Percentiles rank a stretch among this genome's conserved stretches.
phyloP scores from a whole-genome alignment of 2,888 invertebrate genomes.

The Ypsolopha sequella region DNA sequence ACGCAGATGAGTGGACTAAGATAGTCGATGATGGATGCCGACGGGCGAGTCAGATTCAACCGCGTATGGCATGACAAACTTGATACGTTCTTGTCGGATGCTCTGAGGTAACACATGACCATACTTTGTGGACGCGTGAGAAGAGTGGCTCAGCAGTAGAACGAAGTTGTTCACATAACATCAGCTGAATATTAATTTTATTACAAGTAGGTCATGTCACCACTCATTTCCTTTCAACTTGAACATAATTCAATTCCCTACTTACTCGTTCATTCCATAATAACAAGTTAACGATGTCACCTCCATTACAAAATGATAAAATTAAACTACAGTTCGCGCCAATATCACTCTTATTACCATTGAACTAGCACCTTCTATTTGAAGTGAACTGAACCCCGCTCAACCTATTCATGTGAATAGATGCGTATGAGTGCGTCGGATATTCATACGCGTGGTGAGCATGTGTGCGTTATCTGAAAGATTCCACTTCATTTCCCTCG shows the following conservation, averaged over 20 bases:
- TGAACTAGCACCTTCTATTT: too few species aligned
- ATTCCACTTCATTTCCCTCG: conserved; percentile 69
- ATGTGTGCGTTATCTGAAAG: conserved; percentile 66
- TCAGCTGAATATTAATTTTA: too few species aligned
- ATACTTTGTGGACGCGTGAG: too few species aligned
- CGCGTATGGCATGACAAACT: too few species aligned
- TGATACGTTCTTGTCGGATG: too few species aligned
- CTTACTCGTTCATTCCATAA: conserved; percentile 43
- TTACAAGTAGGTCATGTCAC: conserved; percentile 22
- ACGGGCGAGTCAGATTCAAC: too few species aligned
- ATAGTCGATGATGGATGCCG: too few species aligned
- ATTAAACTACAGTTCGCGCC: conserved; percentile 26
- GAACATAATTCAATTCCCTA: conserved; percentile 49
- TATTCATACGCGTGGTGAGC: conserved; percentile 16
- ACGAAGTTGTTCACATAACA: too few species aligned
- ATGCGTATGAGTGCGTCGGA: conserved; percentile 13
- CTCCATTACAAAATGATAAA: conserved; percentile 20
- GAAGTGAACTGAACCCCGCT: conserved; percentile 44
- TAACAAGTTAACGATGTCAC: conserved; percentile 64
- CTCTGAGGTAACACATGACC: too few species aligned
- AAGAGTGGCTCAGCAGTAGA: too few species aligned
- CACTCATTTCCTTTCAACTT: conserved; percentile 28
- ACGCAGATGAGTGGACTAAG: too few species aligned
- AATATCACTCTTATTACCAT: too few species aligned
- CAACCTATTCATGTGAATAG: conserved; percentile 19